Conservation (phyloP, 2,888 invertebrate genomes). For the Polydrusus tereticollis region DNA sequence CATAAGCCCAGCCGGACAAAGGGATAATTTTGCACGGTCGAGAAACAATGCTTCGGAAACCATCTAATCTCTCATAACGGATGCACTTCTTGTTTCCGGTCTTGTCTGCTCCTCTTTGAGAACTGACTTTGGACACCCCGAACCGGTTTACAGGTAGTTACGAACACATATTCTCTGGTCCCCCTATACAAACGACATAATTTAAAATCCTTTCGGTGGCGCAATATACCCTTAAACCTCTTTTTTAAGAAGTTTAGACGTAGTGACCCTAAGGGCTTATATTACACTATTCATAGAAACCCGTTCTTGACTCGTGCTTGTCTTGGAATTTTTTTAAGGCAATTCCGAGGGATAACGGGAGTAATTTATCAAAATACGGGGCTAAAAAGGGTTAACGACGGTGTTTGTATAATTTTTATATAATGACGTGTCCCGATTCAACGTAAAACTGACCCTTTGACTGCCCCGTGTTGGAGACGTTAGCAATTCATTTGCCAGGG, state of each 20-base stretch:
- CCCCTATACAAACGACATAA: slow-evolving; percentile 7
- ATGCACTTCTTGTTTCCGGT: slow-evolving; percentile 11
- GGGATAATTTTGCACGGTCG: slow-evolving; percentile 16
- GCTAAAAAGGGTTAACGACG: neutral
- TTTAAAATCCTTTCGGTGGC: neutral
- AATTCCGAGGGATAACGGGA: slow-evolving; percentile 1
- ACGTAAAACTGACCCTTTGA: slow-evolving; percentile 14
- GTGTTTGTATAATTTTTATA: slow-evolving; percentile 21
- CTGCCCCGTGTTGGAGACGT: slow-evolving; percentile 8
- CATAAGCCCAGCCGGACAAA: slow-evolving; percentile 2
- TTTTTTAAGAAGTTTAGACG: neutral
- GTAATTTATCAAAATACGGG: slow-evolving; percentile 17
- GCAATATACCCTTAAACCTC: neutral
- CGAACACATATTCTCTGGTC: neutral
- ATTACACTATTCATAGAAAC: slow-evolving; percentile 1
- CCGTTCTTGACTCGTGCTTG: slow-evolving; percentile 19
- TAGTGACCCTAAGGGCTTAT: neutral
- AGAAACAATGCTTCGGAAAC: slow-evolving; percentile 11
- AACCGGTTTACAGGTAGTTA: slow-evolving; percentile 17
- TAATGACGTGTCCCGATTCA: slow-evolving; percentile 13
- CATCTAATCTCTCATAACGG: slow-evolving; percentile 16
- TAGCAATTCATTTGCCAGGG: slow-evolving; percentile 18
- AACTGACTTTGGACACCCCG: slow-evolving; percentile 8
- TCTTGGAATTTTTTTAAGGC: neutral
- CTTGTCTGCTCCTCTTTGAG: slow-evolving; percentile 6